Evolutionary conservation across 2,113 vertebrate genomes (phyloP), one percentile per base, ranked within the genome.

Genomic region (Eupsittula cactorum): DNA sequence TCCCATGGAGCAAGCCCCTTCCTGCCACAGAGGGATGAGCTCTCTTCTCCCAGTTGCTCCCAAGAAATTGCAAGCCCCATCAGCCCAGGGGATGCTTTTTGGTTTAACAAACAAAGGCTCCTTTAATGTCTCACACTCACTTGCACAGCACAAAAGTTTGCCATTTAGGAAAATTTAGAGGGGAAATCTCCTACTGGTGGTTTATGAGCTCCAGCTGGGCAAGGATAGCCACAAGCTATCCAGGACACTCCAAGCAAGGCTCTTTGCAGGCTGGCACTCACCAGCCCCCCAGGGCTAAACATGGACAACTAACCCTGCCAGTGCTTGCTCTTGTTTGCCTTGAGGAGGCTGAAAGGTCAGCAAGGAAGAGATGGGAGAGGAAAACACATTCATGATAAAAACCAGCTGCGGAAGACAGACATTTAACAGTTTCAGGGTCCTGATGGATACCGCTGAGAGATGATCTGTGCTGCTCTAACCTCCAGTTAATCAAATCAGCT

Each of bases 51-150:
- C 44, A 11, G 23, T 5, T 59, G 24, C 50, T 75, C 60, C 27
- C 11, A 6, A 77, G 74, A 71, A 87, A 44, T 31, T 13, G 13
- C 0, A 0, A 85, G n/a, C 13, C 17, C 39, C 53, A 18, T 29
- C 33, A 39, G 63, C 33, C 21, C 0, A 0, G 29, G 35, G 39
- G 67, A 71, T 62, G 47, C 35, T 57, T 90, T 90, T 47, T 82
- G 17, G 23, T 44, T 93, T 86, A 82, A 85, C 1, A 2, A 74
- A 90, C 78, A 88, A 92, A 93, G 49, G 47, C 52, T 92, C 68
- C 69, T 85, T 50, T 35, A 80, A 82, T 9, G 19, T 46, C 35
- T 93, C 0, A 0, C 23, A 21, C 28, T 33, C n/a, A 19, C 41
- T 75, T 5, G 0, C 1, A 1, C 13, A 25, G 37, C 4, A 83